A percentile compares a stretch with the other conserved stretches of the same genome.
These are phyloP conservation scores for Hirudinaria manillensis DNA, from an alignment of 2,888 invertebrate species.

Conservation along the genomic window DNA sequence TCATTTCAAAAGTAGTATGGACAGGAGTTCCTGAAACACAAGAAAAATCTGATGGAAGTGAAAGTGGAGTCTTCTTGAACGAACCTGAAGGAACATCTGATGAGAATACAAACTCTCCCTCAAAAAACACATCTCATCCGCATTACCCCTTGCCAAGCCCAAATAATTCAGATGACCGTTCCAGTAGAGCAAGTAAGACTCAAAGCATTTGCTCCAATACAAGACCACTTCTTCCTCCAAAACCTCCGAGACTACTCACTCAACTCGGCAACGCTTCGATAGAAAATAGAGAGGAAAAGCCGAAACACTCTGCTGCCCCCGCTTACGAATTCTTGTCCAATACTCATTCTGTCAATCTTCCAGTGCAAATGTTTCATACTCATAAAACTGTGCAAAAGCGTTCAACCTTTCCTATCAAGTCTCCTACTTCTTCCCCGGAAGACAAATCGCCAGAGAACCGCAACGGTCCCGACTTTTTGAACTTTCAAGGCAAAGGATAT, in stretches of 20 bases:
- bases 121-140: neutral
- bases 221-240: constrained; percentile 6
- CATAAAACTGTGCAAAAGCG: neutral
- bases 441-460: neutral
- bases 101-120: neutral
- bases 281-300: neutral
- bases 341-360: constrained; percentile 5
- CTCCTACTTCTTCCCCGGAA: neutral
- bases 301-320: neutral
- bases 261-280: neutral
- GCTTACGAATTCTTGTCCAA: constrained; percentile 16
- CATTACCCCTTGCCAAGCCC: neutral
- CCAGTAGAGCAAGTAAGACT: neutral
- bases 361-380: neutral
- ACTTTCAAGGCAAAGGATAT: too few relatives aligned
- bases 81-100: neutral
- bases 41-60: constrained; percentile 9
- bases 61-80: constrained; percentile 9
- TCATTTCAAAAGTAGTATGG: constrained; percentile 2
- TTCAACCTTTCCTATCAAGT: neutral
- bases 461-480: neutral
- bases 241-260: constrained; percentile 13
- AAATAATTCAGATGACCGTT: neutral
- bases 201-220: neutral
- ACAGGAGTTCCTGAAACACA: neutral